Evolutionary conservation across 2,888 invertebrate genomes (phyloP), one percentile per base, ranked within the genome.

Genomic region (Ennomos quercinarius): DNA sequence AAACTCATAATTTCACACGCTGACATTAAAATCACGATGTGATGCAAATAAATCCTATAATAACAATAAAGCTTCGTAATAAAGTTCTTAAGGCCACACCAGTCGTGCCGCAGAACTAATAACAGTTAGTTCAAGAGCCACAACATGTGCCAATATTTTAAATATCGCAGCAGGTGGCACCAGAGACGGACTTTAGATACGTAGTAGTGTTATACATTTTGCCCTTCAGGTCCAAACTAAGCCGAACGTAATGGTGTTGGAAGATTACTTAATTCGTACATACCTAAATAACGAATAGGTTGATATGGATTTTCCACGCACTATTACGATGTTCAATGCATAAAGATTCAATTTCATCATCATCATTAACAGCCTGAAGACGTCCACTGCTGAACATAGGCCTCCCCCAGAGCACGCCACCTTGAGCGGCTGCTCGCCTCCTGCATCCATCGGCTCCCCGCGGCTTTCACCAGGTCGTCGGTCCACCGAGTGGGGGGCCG

Each of bases 21-120:
- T 73, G 76, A 70, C 76, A 78, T 78, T 78, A 72, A 64, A 74
- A 68, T 65, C 63, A 66, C 54, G 48, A 44, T 59, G 56, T 55
- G 64, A 62, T 63, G 66, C 57, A 61, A 73, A 78, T 77, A 77
- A 80, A 77, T 77, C 71, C 67, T 62, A 72, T 66, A 74, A 73
- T 78, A 76, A 78, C 76, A 80, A 78, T 81, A 78, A 78, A 80
- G 75, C 63, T 57, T 64, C 47, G 61, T 65, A 68, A 68, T 65
- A 44, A 55, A 61, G 50, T 55, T 61, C 52, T 27, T 71, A 77
- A 78, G 74, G 76, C 79, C 41, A 17, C n/a, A 50, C 2, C 47
- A 13, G 12, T 36, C 57, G 72, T 70, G 68, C 70, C 65, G 65
- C 67, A 73, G 40, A 45, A 53, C 17, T 12, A 45, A 27, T 40